A percentile compares a stretch with the other conserved stretches of the same genome.
These are phyloP conservation scores for Gambelia wislizenii DNA, from an alignment of 2,797 vertebrate species.

Conservation along the genomic window DNA sequence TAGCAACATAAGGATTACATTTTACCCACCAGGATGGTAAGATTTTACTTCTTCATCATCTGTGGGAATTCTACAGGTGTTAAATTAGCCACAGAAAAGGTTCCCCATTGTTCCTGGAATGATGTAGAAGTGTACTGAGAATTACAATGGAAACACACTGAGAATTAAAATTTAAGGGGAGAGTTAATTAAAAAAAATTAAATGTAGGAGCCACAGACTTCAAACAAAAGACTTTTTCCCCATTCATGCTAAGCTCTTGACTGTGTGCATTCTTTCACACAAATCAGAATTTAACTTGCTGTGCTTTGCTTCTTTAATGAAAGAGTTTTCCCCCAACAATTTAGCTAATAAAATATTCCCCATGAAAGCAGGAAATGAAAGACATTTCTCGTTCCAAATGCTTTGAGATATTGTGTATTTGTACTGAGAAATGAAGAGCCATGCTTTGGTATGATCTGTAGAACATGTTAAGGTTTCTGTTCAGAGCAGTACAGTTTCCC, in stretches of 20 bases:
- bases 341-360: conserved; percentile 14
- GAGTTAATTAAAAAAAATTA: conserved; percentile 69
- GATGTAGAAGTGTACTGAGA: conserved; percentile 64
- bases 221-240: conserved; percentile 67
- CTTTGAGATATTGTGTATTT: background rate
- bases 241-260: conserved; percentile 51
- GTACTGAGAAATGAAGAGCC: conserved; percentile 33
- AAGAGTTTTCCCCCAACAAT: conserved; percentile 17
- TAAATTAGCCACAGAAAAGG: conserved; percentile 58
- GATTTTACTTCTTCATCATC: conserved; percentile 52
- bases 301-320: conserved; percentile 43
- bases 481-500: conserved; percentile 25
- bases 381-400: background rate
- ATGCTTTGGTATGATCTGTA: conserved; percentile 28
- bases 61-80: conserved; percentile 67
- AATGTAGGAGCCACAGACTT: conserved; percentile 65
- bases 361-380: background rate
- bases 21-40: conserved; percentile 9
- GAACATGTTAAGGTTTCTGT: conserved; percentile 42
- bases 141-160: conserved; percentile 66
- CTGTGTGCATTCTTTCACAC: conserved; percentile 57
- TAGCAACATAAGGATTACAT: conserved; percentile 39
- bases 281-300: conserved; percentile 53
- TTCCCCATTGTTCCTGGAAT: conserved; percentile 65
- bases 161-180: conserved; percentile 66